A percentile compares a stretch with the other conserved stretches of the same genome.
Conservation (phyloP, 1,140 invertebrate species). For the Acromyrmex echinatior region DNA sequence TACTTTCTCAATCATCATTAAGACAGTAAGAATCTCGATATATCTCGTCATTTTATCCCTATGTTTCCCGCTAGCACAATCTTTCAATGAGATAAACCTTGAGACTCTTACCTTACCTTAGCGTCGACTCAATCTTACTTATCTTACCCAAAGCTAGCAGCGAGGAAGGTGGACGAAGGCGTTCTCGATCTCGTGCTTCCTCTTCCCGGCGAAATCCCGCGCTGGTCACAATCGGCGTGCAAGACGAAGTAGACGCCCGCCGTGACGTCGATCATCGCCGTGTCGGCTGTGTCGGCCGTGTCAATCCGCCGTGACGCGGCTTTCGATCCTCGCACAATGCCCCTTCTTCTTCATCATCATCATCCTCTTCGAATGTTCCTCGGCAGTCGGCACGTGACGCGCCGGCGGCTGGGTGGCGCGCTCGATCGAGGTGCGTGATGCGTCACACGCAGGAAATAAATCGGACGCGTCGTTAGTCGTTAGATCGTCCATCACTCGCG, state of each 20-base stretch:
- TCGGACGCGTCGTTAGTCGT: constrained; percentile 21
- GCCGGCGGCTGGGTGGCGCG: background rate
- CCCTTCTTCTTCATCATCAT: background rate
- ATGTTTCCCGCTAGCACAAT: too few relatives aligned
- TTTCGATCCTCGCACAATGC: constrained; percentile 37
- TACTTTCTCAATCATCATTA: too few relatives aligned
- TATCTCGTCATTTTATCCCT: too few relatives aligned
- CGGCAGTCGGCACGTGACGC: constrained; percentile 50
- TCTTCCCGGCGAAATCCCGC: background rate
- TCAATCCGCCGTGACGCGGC: constrained; percentile 52
- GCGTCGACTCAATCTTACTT: constrained; percentile 16
- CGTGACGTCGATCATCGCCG: background rate
- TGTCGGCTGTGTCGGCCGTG: background rate
- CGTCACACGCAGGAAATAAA: constrained; percentile 58
- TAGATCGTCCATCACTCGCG: constrained; percentile 42
- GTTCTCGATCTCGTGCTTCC: background rate
- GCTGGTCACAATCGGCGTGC: background rate
- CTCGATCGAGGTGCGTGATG: constrained; percentile 31
- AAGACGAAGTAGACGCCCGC: constrained; percentile 27
- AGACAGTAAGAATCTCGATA: too few relatives aligned
- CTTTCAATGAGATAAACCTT: too few relatives aligned
- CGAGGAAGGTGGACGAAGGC: background rate
- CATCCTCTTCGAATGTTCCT: constrained; percentile 41
- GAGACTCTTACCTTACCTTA: background rate
- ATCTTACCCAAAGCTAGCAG: constrained; percentile 6